phyloP scores from a whole-genome alignment of 2,113 vertebrate genomes.

The Cynopterus brachyotis region DNA sequence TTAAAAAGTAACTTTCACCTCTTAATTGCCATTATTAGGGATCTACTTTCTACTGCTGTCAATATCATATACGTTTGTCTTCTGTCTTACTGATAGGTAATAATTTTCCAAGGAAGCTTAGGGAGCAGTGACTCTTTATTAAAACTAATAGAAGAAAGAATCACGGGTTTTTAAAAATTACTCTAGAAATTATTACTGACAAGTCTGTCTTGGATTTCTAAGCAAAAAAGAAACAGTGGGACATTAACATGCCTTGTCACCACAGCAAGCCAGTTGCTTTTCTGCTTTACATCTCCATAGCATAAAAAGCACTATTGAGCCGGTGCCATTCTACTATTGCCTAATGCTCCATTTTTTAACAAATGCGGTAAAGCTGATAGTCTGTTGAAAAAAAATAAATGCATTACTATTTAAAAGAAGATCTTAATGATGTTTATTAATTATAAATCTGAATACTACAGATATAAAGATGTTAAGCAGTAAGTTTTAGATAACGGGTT shows the following conservation, averaged over 20 bases:
- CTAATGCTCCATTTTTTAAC: background rate
- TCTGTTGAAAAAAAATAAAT: background rate
- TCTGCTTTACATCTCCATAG: background rate
- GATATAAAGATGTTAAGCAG: background rate
- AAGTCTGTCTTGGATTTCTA: conserved; percentile 66
- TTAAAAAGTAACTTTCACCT: conserved; percentile 54
- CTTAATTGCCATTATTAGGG: conserved; percentile 55
- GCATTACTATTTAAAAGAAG: background rate
- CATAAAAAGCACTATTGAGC: background rate
- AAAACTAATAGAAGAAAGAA: conserved; percentile 81
- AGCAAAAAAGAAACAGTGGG: conserved; percentile 19
- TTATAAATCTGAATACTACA: background rate
- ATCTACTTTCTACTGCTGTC: conserved; percentile 77
- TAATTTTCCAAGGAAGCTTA: conserved; percentile 83
- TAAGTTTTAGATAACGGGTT: background rate
- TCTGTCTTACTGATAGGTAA: conserved; percentile 86
- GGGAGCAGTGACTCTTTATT: conserved; percentile 84
- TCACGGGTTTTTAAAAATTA: conserved; percentile 80
- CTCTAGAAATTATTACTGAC: conserved; percentile 80
- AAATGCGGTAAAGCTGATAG: background rate
- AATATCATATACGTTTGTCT: conserved; percentile 79
- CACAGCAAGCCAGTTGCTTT: background rate
- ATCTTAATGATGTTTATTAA: background rate
- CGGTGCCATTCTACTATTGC: background rate
- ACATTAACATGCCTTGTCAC: background rate